Evolutionary conservation across 2,113 vertebrate genomes (phyloP).

Genomic region (Corythornis madagascariensis): DNA sequence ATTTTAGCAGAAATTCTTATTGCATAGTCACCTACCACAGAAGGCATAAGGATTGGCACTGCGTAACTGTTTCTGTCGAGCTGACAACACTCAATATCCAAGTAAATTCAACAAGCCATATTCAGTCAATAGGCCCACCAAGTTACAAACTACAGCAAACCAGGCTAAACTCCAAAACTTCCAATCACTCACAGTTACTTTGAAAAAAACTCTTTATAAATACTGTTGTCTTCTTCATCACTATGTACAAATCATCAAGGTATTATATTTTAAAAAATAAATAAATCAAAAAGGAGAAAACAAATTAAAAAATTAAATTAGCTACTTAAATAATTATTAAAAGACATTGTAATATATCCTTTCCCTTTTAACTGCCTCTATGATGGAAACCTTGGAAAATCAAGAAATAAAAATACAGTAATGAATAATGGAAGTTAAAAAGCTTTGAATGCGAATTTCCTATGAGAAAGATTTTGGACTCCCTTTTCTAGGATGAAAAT

Average conservation of each 20-base stretch:
- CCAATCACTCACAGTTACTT: too few relatives aligned
- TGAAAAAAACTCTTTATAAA: too few relatives aligned
- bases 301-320: neutral
- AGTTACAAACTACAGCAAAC: too few relatives aligned
- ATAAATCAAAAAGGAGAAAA: neutral
- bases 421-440: neutral
- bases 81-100: too few relatives aligned
- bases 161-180: too few relatives aligned
- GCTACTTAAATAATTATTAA: neutral
- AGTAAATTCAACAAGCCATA: too few relatives aligned
- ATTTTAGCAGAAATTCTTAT: neutral
- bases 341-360: neutral
- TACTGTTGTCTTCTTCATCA: too few relatives aligned
- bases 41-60: too few relatives aligned
- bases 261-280: too few relatives aligned
- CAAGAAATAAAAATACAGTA: neutral
- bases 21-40: neutral
- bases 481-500: neutral
- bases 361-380: neutral
- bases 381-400: neutral
- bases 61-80: too few relatives aligned
- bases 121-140: too few relatives aligned
- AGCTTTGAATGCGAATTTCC: neutral
- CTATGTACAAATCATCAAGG: too few relatives aligned
- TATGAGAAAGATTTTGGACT: neutral